Evolutionary conservation across 2,797 vertebrate species (phyloP).

Genomic region (Dicrostonyx torquatus): DNA sequence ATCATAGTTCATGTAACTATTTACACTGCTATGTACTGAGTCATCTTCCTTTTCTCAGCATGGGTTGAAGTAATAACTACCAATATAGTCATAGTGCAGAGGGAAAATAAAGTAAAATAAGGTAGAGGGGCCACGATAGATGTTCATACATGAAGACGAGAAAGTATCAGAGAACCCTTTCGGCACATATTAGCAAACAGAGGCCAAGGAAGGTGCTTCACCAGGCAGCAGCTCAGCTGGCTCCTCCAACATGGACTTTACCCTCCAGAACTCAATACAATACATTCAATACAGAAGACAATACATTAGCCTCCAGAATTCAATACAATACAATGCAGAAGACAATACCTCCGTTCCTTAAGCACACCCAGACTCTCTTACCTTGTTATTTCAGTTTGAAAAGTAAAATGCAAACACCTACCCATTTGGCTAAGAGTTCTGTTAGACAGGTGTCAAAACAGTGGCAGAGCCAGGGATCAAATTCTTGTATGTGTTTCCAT

Average conservation of each 20-base stretch:
- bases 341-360: neutral
- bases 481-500: neutral
- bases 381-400: neutral
- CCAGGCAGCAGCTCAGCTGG: neutral
- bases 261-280: neutral
- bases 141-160: neutral
- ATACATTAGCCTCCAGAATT: neutral
- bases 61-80: neutral
- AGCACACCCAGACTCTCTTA: neutral
- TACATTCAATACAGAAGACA: too few relatives aligned
- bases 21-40: neutral
- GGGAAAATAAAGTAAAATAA: neutral
- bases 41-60: neutral
- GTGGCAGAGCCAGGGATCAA: neutral
- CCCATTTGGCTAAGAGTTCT: constrained; percentile 32
- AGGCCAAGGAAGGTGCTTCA: neutral
- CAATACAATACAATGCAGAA: neutral
- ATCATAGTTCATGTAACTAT: neutral
- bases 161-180: neutral
- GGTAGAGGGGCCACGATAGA: neutral
- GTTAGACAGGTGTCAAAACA: neutral
- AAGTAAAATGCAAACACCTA: neutral
- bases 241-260: neutral
- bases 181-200: neutral
- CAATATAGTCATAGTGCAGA: neutral